Base-by-base conservation (phyloP, 2,888 invertebrate species). In the Crossocerus cetratus region DNA sequence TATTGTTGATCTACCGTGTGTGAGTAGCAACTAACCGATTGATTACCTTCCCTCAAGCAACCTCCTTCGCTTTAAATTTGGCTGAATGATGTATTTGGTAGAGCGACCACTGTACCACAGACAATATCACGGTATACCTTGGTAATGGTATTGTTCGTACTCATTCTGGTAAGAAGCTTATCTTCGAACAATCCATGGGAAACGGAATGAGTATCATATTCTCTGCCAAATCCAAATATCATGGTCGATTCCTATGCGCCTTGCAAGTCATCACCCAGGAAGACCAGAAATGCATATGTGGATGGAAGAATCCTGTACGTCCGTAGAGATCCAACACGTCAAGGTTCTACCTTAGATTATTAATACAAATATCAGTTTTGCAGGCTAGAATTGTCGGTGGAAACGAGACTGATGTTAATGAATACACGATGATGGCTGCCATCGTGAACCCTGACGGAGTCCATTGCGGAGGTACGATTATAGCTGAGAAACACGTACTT, bases 351-450 rank as follows among this genome's bases (percentile, higher is more conserved):
- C 2, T 32, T 8, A 11, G 3, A 8, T 2, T 8, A 32, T 32
- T 32, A 32, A 32, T 32, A 11, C n/a, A 62, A 66, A 44, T 63
- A 57, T 42, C 18, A 59, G 32, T 20, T 49, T 49, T 49, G 14
- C 76, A 92, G 92, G 86, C 67, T 43, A 87, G 83, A 83, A 92
- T 90, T 72, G 92, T 92, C 0, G 93, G 93, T 43, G 94, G 94
- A 0, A 69, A 82, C 2, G 90, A 92, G 57, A 91, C 93, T 0
- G 90, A 90, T 0, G 81, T 91, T 0, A 93, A 93, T 78, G 94
- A 94, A 81, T 94, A 88, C 84, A 93, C 93, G 0, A 91, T 91
- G 81, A 93, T 93, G 92, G 93, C 91, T 0, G 93, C 90, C 0
- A 70, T 94, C 22, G 84, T 93, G 43, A 88, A 91, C 68, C 1